phyloP scores from a whole-genome alignment of 1,140 invertebrate species.

The Coptotermes formosanus region DNA sequence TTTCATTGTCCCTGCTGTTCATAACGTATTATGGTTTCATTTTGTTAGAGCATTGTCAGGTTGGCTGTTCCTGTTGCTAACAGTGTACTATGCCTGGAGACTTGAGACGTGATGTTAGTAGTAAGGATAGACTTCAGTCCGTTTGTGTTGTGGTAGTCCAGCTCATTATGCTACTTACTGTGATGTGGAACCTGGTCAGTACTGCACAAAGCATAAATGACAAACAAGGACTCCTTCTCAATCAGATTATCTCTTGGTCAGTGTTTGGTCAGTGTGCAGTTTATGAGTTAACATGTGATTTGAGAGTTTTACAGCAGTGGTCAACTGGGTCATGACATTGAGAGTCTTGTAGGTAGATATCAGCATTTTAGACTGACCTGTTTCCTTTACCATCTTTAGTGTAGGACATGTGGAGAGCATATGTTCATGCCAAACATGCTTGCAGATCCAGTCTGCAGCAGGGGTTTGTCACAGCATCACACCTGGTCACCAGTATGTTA shows the following conservation, averaged over 20 bases:
- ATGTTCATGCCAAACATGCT: too few species aligned
- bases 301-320: too few species aligned
- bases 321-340: too few species aligned
- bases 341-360: too few species aligned
- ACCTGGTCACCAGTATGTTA: too few species aligned
- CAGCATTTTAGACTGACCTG: too few species aligned
- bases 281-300: too few species aligned
- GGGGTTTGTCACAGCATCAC: too few species aligned
- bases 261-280: slow-evolving; percentile 46
- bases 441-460: too few species aligned
- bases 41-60: background rate
- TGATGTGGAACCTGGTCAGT: slow-evolving; percentile 34
- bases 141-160: background rate
- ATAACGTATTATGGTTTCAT: slow-evolving; percentile 7
- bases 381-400: too few species aligned
- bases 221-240: slow-evolving; percentile 47
- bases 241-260: slow-evolving; percentile 55
- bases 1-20: too few species aligned
- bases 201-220: slow-evolving; percentile 36
- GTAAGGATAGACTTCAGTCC: background rate
- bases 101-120: background rate
- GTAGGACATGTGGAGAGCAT: too few species aligned
- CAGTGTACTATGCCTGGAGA: background rate
- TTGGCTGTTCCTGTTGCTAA: background rate
- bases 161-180: background rate